phyloP scores from a whole-genome alignment of 1,140 invertebrate genomes.

The Listronotus oregonensis region DNA sequence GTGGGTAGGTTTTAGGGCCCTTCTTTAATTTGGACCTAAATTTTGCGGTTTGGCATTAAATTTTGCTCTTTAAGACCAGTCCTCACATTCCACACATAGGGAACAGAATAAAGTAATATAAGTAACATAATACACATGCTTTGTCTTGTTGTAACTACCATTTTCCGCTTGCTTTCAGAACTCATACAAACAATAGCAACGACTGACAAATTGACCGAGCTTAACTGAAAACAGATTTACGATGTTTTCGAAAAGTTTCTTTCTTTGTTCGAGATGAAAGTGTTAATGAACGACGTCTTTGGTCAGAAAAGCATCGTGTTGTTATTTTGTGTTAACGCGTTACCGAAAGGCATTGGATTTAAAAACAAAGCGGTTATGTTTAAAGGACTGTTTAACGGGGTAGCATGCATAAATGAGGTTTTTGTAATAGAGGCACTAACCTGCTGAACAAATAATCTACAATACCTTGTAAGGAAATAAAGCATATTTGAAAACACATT shows the following conservation, averaged over 20 bases:
- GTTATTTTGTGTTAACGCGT: constrained; percentile 34
- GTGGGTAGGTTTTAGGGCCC: too few relatives aligned
- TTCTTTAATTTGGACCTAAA: too few relatives aligned
- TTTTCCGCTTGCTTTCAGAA: neutral
- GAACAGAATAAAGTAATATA: too few relatives aligned
- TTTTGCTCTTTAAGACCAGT: too few relatives aligned
- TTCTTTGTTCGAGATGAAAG: constrained; percentile 19
- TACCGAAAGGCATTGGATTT: constrained; percentile 17
- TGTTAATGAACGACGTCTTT: constrained; percentile 30
- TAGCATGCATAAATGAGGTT: constrained; percentile 23
- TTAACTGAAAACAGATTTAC: constrained; percentile 25
- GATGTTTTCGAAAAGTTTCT: constrained; percentile 30
- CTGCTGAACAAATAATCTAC: constrained; percentile 19
- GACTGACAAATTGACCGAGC: constrained; percentile 27
- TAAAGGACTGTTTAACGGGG: constrained; percentile 13
- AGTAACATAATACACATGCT: neutral
- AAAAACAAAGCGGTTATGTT: constrained; percentile 25
- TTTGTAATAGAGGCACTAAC: constrained; percentile 30
- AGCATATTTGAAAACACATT: too few relatives aligned
- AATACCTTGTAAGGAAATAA: constrained; percentile 4
- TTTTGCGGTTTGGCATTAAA: too few relatives aligned
- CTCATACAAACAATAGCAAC: constrained; percentile 6
- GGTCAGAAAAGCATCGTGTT: constrained; percentile 27
- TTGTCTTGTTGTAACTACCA: constrained; percentile 10
- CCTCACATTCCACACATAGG: too few relatives aligned